Base-by-base conservation (phyloP, 2,797 vertebrate genomes). In the Lithobates sylvaticus region DNA sequence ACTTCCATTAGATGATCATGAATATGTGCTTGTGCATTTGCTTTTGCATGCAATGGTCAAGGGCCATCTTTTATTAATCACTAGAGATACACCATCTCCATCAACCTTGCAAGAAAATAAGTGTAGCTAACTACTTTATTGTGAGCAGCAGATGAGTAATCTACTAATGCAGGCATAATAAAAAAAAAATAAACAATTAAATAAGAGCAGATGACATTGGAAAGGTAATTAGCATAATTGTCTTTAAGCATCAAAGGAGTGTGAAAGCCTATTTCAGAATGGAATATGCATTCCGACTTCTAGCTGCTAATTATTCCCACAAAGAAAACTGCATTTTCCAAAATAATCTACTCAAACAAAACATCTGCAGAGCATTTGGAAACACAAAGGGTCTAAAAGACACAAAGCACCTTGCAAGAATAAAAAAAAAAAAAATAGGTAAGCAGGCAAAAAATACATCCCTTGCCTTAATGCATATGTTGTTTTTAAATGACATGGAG, bases 181-280 rank as follows among this genome's bases (percentile, higher is more conserved):
- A 70, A 61, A 61, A 61, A 23, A 23, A 61, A 79, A 84, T 84
- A 87, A 78, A 87, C 76, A 83, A 87, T 83, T n/a, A 84, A 79
- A 84, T 78, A 87, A 75, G 76, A 83, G 69, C 76, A 84, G 75
- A 84, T 83, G 81, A 84, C 81, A 87, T 54, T 84, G 69, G 58
- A 83, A 67, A 84, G 70, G 75, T 73, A 87, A 87, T 87, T 87
- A 87, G 86, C 81, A 68, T 83, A 84, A 87, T 87, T 87, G 86
- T 87, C 80, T 87, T 78, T 73, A 83, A 78, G 68, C 86, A 83
- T 87, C 75, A 87, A 83, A 87, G 81, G 58, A 78, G 81, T 79
- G 69, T 75, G 76, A 83, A 83, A 74, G 69, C 86, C 44, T 87
- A 68, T 83, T 87, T 78, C 39, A 54, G 74, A 71, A 83, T 54